A percentile compares a stretch with the other conserved stretches of the same genome.
These are phyloP conservation scores for Perithous albicinctus DNA, from an alignment of 2,888 invertebrate genomes.

Conservation along the genomic window DNA sequence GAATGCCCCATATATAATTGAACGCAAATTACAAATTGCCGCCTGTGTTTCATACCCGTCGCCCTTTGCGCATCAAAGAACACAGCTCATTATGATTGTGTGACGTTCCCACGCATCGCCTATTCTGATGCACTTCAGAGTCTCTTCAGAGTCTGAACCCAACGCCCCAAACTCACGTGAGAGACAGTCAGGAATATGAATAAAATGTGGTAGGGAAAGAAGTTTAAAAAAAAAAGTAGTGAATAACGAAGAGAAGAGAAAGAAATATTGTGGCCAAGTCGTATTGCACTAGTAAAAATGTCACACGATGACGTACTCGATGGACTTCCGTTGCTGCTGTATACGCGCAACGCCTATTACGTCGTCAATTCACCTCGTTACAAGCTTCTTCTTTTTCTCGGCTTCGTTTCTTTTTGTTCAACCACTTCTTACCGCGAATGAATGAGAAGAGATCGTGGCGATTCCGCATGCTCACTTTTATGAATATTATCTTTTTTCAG, in stretches of 20 bases:
- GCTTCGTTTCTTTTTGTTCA: not conserved
- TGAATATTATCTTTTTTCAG: not conserved
- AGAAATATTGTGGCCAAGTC: not conserved
- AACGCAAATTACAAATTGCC: no score
- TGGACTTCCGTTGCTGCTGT: constrained; percentile 36
- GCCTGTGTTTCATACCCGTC: no score
- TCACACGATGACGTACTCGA: constrained; percentile 24
- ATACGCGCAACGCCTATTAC: constrained; percentile 38
- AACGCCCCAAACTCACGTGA: not conserved
- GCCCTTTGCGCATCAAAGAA: no score
- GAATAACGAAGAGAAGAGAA: not conserved
- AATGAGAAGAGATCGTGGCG: constrained; percentile 36
- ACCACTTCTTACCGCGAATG: constrained; percentile 7
- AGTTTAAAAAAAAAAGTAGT: not conserved
- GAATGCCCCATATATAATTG: no score
- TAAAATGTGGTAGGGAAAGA: no score
- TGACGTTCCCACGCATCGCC: no score
- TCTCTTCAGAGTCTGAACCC: not conserved
- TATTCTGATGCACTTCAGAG: not conserved
- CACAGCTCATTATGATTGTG: no score
- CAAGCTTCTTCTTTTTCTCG: not conserved
- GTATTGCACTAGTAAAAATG: constrained; percentile 5
- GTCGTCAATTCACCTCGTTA: constrained; percentile 17
- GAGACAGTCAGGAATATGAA: no score
- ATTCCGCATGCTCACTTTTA: constrained; percentile 7